Evolutionary conservation across 2,113 vertebrate species (phyloP).

Genomic region (Synodontis membranacea): DNA sequence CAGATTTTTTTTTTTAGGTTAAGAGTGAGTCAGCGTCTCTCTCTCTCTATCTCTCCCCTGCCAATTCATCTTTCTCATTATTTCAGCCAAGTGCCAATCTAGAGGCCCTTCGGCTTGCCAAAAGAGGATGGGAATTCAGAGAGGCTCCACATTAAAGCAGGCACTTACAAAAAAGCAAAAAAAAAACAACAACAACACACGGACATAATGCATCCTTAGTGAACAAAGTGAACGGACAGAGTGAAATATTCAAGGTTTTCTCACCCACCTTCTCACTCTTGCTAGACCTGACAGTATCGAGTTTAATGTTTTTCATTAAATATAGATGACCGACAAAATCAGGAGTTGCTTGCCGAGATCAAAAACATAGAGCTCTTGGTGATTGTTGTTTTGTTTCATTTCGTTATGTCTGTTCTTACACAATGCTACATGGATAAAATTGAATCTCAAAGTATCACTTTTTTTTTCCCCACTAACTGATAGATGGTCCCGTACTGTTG

Average conservation of each 20-base stretch:
- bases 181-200: no score
- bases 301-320: background rate
- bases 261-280: background rate
- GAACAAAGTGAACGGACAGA: background rate
- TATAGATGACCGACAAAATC: background rate
- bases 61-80: conserved; percentile 4
- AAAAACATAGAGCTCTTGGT: background rate
- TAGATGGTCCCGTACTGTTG: background rate
- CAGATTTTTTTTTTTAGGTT: background rate
- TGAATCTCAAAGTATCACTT: background rate
- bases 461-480: background rate
- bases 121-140: conserved; percentile 6
- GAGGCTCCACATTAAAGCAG: conserved; percentile 42
- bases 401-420: background rate
- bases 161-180: background rate
- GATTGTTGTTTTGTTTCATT: background rate
- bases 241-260: background rate
- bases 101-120: background rate
- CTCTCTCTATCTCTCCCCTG: background rate
- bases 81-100: conserved; percentile 4
- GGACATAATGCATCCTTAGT: background rate
- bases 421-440: background rate
- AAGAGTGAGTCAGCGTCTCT: background rate
- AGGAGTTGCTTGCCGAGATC: background rate
- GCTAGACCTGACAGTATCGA: background rate